A percentile compares a stretch with the other conserved stretches of the same genome.
phyloP scores from a whole-genome alignment of 2,113 vertebrate species.

The Halichoerus grypus region DNA sequence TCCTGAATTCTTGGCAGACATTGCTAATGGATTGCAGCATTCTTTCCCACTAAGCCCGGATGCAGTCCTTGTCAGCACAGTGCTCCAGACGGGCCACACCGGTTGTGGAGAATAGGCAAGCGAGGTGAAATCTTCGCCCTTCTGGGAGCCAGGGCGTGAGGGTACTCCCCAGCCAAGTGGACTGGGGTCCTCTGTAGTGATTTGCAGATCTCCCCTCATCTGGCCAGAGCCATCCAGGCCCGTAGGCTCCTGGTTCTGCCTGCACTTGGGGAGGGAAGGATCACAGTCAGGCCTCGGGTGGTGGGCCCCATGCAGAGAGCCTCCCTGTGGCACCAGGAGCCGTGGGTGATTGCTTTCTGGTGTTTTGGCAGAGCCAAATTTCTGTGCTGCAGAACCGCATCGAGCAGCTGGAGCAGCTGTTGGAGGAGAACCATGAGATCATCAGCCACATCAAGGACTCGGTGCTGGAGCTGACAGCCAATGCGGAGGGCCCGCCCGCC shows the following conservation, averaged over 20 bases:
- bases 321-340: not conserved
- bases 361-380: constrained; percentile 94
- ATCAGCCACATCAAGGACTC: constrained; percentile 99
- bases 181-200: too few relatives aligned
- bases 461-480: constrained; percentile 97
- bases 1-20: not conserved
- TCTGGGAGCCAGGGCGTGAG: not conserved
- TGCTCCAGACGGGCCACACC: not conserved
- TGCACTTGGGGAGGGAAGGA: not conserved
- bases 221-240: not conserved
- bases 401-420: constrained; percentile 98
- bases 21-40: not conserved
- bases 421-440: constrained; percentile 99
- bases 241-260: not conserved
- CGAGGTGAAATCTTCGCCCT: not conserved
- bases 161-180: not conserved
- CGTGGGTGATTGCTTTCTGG: not conserved
- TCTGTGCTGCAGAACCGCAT: constrained; percentile 99
- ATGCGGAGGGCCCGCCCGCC: constrained; percentile 86
- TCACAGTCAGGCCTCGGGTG: not conserved
- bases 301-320: not conserved
- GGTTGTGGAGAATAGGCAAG: fast-evolving
- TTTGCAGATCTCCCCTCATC: not conserved
- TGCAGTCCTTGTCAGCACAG: not conserved
- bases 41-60: not conserved